Base-by-base conservation (phyloP, 92 coral and sea anemone species). In the Anthopleura xanthogrammica region DNA sequence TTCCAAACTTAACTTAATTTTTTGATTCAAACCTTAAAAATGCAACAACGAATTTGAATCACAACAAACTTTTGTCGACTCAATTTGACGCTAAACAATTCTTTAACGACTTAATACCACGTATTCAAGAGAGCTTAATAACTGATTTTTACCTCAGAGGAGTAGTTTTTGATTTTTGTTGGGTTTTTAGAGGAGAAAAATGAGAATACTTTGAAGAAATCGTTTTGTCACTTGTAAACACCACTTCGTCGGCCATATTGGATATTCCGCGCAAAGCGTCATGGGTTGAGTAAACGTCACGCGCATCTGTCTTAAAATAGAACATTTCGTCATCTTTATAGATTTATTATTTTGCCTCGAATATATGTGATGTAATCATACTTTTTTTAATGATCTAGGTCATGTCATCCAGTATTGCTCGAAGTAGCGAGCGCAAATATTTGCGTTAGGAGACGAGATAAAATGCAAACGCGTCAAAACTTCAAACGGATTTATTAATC, bases 211-310 rank as follows among this genome's bases (percentile, higher is more conserved):
- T 60, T 16, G 52, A 79, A 60, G 64, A 40, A 8, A 65, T 17
- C 13, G n/a, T 9, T 42, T 65, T 62, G 29, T 24, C 39, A 79
- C 10, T 16, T 43, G 60, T 41, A 48, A 52, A 48, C 43, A n/a
- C 17, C 14, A 48, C 4, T 39, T 62, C 52, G 77, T 68, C 77
- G 46, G 62, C 84, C 84, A 81, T 81, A 62, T 81, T 81, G 84
- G 48, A 70, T 20, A 16, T 5, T 29, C 13, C 4, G 16, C 62
- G 84, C 84, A 68, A 81, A 40, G 77, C 16, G 24, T 68, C 50
- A 8, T 70, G 84, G 84, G 77, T 8, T 2, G 1, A 11, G 16
- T 12, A 2, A 4, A 65, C 50, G 78, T 75, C 36, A 29, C 36
- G 36, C 36, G 36, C 36, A 29, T 50, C 4, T 3, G 52, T 24